Conservation (phyloP, 2,113 vertebrate genomes). For the Calidris pygmaea region DNA sequence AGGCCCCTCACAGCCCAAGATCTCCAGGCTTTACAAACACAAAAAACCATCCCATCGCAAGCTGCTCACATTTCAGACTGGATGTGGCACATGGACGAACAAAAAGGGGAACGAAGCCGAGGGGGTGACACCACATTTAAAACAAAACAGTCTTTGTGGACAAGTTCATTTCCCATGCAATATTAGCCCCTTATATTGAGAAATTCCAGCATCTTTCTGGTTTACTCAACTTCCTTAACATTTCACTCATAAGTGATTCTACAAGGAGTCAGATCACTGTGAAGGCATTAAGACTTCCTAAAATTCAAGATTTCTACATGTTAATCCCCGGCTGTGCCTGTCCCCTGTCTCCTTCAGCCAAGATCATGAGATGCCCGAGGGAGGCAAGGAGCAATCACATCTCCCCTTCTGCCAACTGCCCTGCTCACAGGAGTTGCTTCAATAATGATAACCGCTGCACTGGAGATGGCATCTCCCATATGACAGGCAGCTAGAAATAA, state of each 20-base stretch:
- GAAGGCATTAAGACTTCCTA: not conserved
- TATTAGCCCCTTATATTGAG: too few relatives aligned
- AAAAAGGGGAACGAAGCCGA: not conserved
- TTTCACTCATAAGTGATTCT: not conserved
- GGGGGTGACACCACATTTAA: not conserved
- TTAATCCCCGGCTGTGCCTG: not conserved
- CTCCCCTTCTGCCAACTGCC: not conserved
- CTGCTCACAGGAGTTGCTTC: not conserved
- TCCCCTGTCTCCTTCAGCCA: not conserved
- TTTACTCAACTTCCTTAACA: not conserved
- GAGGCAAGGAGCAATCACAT: not conserved
- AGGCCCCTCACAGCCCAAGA: not conserved
- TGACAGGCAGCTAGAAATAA: not conserved
- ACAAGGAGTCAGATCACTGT: not conserved
- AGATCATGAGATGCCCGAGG: fast-evolving
- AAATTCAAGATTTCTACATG: not conserved
- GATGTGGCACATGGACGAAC: not conserved
- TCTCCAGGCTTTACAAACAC: not conserved
- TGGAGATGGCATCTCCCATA: not conserved
- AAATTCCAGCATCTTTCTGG: not conserved
- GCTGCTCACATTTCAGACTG: not conserved
- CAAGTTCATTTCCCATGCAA: not conserved
- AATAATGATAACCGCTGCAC: not conserved
- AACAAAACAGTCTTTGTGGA: not conserved
- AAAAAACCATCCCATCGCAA: not conserved